These are phyloP conservation scores for Gisinianus flammeolus DNA, from an alignment of 2,888 invertebrate species.

Conservation along the genomic window DNA sequence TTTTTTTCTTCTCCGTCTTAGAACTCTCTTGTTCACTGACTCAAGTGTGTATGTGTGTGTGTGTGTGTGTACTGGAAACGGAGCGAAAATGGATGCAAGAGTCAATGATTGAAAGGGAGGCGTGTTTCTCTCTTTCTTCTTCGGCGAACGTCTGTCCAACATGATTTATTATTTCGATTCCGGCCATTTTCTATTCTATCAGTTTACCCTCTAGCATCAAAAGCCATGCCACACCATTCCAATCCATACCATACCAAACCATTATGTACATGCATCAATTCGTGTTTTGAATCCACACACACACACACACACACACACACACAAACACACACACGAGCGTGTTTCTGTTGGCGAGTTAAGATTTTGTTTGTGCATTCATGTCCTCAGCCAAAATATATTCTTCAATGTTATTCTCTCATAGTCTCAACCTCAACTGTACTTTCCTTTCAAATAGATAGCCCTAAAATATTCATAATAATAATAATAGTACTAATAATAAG, in stretches of 20 bases:
- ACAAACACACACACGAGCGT: not conserved
- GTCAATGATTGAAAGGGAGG: conserved; percentile 58
- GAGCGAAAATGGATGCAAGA: conserved; percentile 52
- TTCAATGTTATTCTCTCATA: too few species aligned
- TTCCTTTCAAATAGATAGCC: too few species aligned
- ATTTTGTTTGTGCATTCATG: not conserved
- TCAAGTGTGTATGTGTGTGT: not conserved
- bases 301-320: not conserved
- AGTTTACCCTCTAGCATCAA: conserved; percentile 49
- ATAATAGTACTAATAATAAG: too few species aligned
- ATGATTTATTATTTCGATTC: conserved; percentile 59
- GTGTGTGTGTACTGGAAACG: conserved; percentile 28
- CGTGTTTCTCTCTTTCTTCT: conserved; percentile 51
- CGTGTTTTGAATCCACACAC: not conserved
- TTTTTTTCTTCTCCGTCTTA: conserved; percentile 29
- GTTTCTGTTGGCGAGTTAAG: not conserved
- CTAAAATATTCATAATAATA: too few species aligned
- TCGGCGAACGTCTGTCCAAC: conserved; percentile 52
- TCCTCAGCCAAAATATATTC: not conserved
- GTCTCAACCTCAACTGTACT: too few species aligned
- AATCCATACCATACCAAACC: not conserved
- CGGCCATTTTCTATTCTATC: conserved; percentile 58
- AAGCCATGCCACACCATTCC: conserved; percentile 9
- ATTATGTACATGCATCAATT: not conserved
- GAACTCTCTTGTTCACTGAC: not conserved